Evolutionary conservation across 2,797 vertebrate genomes (phyloP).

Genomic region (Danionella dracula): DNA sequence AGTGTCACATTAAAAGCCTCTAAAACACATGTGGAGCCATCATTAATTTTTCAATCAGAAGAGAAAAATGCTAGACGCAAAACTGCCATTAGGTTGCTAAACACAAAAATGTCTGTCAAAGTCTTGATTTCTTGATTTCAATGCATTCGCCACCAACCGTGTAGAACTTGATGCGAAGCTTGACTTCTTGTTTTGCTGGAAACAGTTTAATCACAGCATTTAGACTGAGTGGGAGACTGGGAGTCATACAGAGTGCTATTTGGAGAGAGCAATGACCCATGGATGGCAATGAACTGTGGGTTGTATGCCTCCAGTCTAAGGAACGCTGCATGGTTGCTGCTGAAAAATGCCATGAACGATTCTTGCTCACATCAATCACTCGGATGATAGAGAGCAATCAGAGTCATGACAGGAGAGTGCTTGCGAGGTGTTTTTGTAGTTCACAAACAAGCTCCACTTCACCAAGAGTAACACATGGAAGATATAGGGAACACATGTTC

Average conservation of each 20-base stretch:
- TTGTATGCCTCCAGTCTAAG: constrained; percentile 34
- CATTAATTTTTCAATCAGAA: constrained; percentile 44
- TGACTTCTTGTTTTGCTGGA: constrained; percentile 42
- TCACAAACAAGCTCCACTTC: constrained; percentile 49
- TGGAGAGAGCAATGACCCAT: constrained; percentile 50
- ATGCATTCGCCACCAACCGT: constrained; percentile 33
- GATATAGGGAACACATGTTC: background rate
- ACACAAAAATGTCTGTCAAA: constrained; percentile 34
- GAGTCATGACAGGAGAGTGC: constrained; percentile 5
- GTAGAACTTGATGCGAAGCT: constrained; percentile 24
- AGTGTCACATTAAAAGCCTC: constrained; percentile 45
- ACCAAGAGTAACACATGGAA: constrained; percentile 57
- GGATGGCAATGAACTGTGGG: constrained; percentile 35
- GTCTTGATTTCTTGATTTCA: constrained; percentile 43
- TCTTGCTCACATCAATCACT: constrained; percentile 42
- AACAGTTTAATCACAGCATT: constrained; percentile 48
- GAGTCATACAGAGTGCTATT: constrained; percentile 43
- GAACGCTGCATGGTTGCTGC: constrained; percentile 40
- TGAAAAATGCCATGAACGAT: constrained; percentile 35
- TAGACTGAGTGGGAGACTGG: constrained; percentile 30
- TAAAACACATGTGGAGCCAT: constrained; percentile 40
- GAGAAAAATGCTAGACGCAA: constrained; percentile 27
- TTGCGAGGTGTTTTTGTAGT: background rate
- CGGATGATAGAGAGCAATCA: constrained; percentile 26
- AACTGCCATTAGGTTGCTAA: constrained; percentile 33